These are phyloP conservation scores for Prionailurus bengalensis DNA, from an alignment of 2,113 vertebrate species.

Conservation along the genomic window DNA sequence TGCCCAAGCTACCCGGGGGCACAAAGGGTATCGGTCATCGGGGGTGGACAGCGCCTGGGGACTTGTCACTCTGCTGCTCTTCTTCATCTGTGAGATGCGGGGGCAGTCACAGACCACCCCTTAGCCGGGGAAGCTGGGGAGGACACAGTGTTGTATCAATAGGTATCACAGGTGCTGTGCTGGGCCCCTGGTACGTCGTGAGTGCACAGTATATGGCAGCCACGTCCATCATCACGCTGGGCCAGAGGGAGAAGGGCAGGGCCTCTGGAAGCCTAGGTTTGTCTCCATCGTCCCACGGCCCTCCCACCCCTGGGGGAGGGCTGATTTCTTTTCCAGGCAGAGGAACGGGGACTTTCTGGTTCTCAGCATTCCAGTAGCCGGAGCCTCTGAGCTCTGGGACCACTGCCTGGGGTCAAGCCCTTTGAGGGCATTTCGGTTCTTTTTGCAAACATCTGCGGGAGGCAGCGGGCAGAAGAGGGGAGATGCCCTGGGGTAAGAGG, in stretches of 20 bases:
- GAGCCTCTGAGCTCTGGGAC: background rate
- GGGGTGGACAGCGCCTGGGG: background rate
- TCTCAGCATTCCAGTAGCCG: accelerated
- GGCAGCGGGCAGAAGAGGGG: background rate
- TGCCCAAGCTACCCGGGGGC: background rate
- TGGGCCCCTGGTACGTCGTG: background rate
- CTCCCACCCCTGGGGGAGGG: background rate
- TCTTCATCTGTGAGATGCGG: background rate
- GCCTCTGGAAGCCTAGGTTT: background rate
- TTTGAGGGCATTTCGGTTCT: background rate
- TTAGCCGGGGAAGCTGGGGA: background rate
- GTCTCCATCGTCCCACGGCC: background rate
- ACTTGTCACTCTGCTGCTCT: background rate
- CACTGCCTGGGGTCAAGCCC: accelerated
- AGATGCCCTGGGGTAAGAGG: background rate
- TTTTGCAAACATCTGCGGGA: background rate
- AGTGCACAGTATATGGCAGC: accelerated
- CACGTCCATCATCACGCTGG: accelerated
- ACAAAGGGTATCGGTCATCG: background rate
- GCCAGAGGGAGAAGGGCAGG: background rate
- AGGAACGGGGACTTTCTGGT: background rate
- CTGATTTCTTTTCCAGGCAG: background rate
- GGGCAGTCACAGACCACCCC: background rate
- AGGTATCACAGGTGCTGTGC: background rate
- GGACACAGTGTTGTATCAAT: background rate